phyloP scores from a whole-genome alignment of 1,140 invertebrate species.

The Zelostemma sp. region DNA sequence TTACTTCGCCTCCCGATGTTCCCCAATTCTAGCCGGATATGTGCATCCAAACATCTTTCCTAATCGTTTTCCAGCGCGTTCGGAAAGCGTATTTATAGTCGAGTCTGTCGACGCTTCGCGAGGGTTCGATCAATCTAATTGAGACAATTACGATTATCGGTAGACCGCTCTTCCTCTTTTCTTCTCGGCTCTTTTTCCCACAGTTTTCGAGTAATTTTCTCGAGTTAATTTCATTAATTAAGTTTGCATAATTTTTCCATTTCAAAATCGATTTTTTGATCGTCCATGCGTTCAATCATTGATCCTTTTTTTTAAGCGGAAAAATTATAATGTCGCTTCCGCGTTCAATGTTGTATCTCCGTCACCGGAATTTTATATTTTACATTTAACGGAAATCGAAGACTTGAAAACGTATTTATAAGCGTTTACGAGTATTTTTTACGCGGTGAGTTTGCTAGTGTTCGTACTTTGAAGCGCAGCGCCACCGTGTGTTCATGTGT shows the following conservation, averaged over 20 bases:
- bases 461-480: slow-evolving; percentile 22
- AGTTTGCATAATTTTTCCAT: too few relatives aligned
- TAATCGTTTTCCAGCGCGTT: slow-evolving; percentile 22
- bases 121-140: neutral
- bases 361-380: too few relatives aligned
- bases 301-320: too few relatives aligned
- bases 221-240: too few relatives aligned
- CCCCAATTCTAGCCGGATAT: slow-evolving; percentile 32
- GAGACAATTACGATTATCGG: neutral
- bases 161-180: too few relatives aligned
- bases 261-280: too few relatives aligned
- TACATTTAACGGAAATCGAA: neutral
- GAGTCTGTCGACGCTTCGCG: neutral
- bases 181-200: too few relatives aligned
- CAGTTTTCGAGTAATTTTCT: too few relatives aligned
- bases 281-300: too few relatives aligned
- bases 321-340: too few relatives aligned
- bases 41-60: slow-evolving; percentile 40
- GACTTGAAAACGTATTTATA: neutral
- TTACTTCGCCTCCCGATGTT: slow-evolving; percentile 34
- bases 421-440: neutral
- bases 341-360: too few relatives aligned
- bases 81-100: neutral
- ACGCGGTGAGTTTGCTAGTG: neutral
- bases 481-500: slow-evolving; percentile 38